Evolutionary conservation across 2,113 vertebrate genomes (phyloP), one percentile per base, ranked within the genome.

Genomic region (Pseudorectes ferrugineus): DNA sequence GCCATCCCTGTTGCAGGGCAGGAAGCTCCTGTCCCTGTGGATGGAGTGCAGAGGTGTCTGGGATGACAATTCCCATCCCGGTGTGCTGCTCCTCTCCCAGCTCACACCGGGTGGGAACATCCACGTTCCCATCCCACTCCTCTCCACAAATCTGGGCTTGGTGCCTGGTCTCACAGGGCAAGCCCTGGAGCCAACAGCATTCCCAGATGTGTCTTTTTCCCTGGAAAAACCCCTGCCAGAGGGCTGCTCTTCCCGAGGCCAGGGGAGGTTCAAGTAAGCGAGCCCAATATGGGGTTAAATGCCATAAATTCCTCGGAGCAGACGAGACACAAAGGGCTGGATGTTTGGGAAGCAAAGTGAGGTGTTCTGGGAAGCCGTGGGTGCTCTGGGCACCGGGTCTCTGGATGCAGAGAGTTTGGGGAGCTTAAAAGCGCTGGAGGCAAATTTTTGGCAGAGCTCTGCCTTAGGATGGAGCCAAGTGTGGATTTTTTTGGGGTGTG

Each of bases 401-500:
- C 2, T 1, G 5, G 54, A 3, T 57, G 38, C 10, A 33, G 38
- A 17, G 38, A 25, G 35, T 59, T 70, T 17, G 33, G 58, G 61
- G 49, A 80, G 83, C 43, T 29, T 62, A 5, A 43, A 71, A 49
- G 17, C 1, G 20, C 10, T 3, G 26, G 7, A 38, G 81, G 62
- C 4, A 6, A 22, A 7, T 36, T 52, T n/a, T 58, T 49, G 54
- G 71, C 65, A 33, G 26, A 81, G 6, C 31, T 62, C 29, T 73
- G 75, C 65, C 49, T 26, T 8, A 4, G 80, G 71, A 14, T n/a
- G 52, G 31, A 35, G 70, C 29, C 0, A 12, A 45, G 62, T 3
- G 0, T 40, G 61, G 15, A 1, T 17, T 49, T 20, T 18, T 19
- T 19, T 5, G 38, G 68, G 79, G 7, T 0, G 12, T 0, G 20